Evolutionary conservation across 2,113 vertebrate species (phyloP), one percentile per base, ranked within the genome.

Genomic region (Bubo bubo): DNA sequence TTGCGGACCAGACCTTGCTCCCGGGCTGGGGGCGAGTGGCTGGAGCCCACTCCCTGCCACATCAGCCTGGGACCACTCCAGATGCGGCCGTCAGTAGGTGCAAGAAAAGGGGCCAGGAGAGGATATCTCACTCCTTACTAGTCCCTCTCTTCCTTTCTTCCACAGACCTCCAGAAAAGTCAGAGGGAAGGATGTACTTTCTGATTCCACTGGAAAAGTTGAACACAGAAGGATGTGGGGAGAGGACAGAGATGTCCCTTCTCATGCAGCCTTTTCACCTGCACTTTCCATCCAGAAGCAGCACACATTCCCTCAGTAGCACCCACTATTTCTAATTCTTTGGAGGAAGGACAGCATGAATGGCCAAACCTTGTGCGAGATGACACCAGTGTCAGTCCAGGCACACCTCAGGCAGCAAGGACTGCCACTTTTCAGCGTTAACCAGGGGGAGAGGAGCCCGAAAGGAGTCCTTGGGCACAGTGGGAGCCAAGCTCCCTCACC

Each of bases 41-140:
- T 35, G 60, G 43, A 94, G 35, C 39, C 27, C 21, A 0, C 30
- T 71, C 70, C 62, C 39, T 6, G 6, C 18, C 82, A 84, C 1
- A 0, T 53, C 80, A 77, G 32, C 37, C 81, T 64, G 53, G 53
- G 70, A 62, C 47, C 47, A 14, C 50, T 91, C 39, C 85, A 75
- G 43, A 8, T 75, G 27, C 5, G 9, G 43, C 39, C 68, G 24
- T 11, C 5, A 1, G 39, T 37, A 79, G 56, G 21, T 15, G 28
- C 28, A 50, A 49, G 50, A 52, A 64, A 71, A 59, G 41, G 63
- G 37, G 7, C 19, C 12, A 5, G 41, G n/a, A 58, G 49, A 34
- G 22, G n/a, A 81, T 41, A 21, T 19, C 10, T 79, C 0, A 0
- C 20, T 50, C 6, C 4, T 6, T 3, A 1, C 35, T 60, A 56